Percentiles rank a stretch among this genome's conserved stretches.
Conservation (phyloP, 2,113 vertebrate genomes). For the Cisticola juncidis region DNA sequence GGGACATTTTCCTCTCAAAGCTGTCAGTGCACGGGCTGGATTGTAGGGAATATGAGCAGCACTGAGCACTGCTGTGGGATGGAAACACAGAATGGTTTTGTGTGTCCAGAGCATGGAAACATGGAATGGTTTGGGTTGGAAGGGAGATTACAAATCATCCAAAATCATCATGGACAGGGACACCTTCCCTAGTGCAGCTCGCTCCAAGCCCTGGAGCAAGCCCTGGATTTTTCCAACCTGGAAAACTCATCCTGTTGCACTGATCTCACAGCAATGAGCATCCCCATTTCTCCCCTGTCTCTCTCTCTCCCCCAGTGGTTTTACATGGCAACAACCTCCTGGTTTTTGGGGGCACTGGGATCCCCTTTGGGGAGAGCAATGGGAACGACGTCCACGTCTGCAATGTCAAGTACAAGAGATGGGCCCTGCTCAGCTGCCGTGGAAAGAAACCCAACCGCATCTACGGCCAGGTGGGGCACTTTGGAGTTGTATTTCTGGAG, state of each 20-base stretch:
- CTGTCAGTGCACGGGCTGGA: too few species aligned
- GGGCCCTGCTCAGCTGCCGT: conserved; percentile 93
- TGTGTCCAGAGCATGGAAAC: background rate
- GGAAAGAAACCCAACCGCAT: conserved; percentile 96
- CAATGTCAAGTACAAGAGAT: conserved; percentile 95
- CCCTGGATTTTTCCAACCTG: background rate
- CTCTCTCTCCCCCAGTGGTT: conserved; percentile 78
- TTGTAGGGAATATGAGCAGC: too few species aligned
- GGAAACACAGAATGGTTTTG: background rate
- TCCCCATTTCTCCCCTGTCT: background rate
- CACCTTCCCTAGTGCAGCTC: background rate
- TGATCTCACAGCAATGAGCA: background rate
- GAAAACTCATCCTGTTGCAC: fast-evolving
- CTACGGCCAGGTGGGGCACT: conserved; percentile 93
- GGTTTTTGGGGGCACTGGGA: conserved; percentile 95
- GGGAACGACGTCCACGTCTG: conserved; percentile 97
- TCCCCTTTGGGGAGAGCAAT: conserved; percentile 96
- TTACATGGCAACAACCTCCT: conserved; percentile 95
- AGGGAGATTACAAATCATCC: too few species aligned
- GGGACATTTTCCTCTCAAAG: too few species aligned
- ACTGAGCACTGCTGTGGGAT: too few species aligned
- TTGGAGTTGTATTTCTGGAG: too few species aligned
- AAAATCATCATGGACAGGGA: fast-evolving
- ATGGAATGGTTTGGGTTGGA: background rate
- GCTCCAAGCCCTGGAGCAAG: background rate